Evolutionary conservation across 2,797 vertebrate genomes (phyloP).

Genomic region (Pipistrellus kuhlii): DNA sequence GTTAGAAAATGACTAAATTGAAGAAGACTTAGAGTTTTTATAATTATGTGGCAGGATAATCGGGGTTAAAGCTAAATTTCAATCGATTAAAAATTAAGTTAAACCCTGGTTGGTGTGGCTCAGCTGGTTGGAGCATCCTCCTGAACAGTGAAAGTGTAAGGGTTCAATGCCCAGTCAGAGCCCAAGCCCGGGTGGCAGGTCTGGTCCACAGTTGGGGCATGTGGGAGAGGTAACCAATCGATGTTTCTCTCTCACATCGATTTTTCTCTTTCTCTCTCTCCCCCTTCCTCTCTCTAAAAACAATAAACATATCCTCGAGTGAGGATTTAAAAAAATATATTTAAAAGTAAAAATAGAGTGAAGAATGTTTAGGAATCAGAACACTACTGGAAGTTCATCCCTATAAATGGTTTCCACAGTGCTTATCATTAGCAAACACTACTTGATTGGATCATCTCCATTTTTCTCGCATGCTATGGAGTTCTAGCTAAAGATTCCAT

Average conservation of each 20-base stretch:
- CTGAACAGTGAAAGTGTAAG: background rate
- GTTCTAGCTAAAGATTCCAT: background rate
- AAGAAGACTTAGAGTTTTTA: background rate
- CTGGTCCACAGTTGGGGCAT: rapidly evolving
- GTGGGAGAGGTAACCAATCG: background rate
- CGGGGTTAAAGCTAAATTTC: background rate
- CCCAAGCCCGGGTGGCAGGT: background rate
- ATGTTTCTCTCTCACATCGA: background rate
- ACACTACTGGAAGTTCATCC: background rate
- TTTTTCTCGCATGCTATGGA: background rate
- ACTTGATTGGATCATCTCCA: background rate
- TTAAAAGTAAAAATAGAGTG: background rate
- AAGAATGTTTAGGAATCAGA: background rate
- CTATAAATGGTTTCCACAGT: background rate
- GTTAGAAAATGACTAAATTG: background rate
- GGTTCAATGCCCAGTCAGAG: background rate
- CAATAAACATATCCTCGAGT: background rate
- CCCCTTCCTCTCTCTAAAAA: background rate
- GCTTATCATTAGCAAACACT: background rate
- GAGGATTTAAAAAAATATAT: background rate
- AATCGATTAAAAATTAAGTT: background rate
- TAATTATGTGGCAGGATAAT: background rate
- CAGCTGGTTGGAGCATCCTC: background rate
- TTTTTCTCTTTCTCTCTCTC: background rate
- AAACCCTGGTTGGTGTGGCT: background rate